phyloP scores from a whole-genome alignment of 2,888 invertebrate genomes.

The Chrysomela aeneicollis region DNA sequence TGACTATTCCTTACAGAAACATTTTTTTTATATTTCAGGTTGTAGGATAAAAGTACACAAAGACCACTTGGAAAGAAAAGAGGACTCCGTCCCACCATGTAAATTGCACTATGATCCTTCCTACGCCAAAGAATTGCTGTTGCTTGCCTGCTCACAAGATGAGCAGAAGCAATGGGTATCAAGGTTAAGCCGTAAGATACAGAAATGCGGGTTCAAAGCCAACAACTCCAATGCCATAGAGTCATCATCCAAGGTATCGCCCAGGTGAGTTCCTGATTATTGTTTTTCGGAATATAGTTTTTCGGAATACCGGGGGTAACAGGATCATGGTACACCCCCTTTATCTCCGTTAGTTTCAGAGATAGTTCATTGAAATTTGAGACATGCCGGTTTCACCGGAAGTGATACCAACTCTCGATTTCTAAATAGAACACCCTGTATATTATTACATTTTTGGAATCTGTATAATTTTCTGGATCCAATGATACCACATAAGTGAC shows the following conservation, averaged over 20 bases:
- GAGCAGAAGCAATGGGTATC: slow-evolving; percentile 95
- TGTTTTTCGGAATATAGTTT: slow-evolving; percentile 10
- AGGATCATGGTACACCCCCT: too few species aligned
- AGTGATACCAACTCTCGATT: too few species aligned
- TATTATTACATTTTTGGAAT: too few species aligned
- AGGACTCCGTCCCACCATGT: slow-evolving; percentile 91
- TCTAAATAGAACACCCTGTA: too few species aligned
- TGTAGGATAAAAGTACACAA: slow-evolving; percentile 98
- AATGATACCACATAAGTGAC: too few species aligned
- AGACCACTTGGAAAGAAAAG: slow-evolving; percentile 88
- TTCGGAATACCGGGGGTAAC: too few species aligned
- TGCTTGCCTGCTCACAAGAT: slow-evolving; percentile 84
- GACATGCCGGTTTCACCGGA: too few species aligned
- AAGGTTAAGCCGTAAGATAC: slow-evolving; percentile 89
- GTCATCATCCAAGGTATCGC: slow-evolving; percentile 73
- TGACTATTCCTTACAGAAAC: too few species aligned
- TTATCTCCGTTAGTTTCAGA: too few species aligned
- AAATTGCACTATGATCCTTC: slow-evolving; percentile 95
- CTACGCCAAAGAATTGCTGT: slow-evolving; percentile 90
- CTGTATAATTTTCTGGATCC: too few species aligned
- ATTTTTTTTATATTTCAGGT: too few species aligned
- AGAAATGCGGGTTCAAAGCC: slow-evolving; percentile 91
- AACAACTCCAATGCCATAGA: slow-evolving; percentile 71
- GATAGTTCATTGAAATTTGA: too few species aligned
- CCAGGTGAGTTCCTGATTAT: slow-evolving; percentile 68